Evolutionary conservation across 2,888 invertebrate genomes (phyloP).

Genomic region (Timandra comae): DNA sequence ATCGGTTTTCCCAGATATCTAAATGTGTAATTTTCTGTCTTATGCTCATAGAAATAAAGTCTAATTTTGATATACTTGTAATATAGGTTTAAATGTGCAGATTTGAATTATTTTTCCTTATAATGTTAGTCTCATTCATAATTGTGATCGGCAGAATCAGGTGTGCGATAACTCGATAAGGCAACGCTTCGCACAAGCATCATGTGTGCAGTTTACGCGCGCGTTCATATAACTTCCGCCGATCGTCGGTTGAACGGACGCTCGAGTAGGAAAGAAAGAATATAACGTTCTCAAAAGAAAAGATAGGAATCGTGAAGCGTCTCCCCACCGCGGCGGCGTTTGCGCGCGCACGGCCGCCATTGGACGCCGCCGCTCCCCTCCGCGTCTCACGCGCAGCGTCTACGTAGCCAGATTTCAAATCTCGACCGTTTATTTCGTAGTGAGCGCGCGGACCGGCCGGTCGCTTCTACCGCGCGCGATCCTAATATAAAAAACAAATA

Average conservation of each 20-base stretch:
- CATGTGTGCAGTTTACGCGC: conserved; percentile 61
- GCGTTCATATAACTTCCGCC: conserved; percentile 72
- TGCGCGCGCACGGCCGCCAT: conserved; percentile 50
- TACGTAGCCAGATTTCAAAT: conserved; percentile 73
- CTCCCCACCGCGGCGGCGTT: conserved; percentile 28
- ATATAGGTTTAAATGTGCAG: no score
- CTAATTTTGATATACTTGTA: no score
- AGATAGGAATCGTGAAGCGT: conserved; percentile 59
- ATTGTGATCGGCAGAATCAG: conserved; percentile 17
- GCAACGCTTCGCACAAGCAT: conserved; percentile 25
- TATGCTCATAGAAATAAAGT: not conserved
- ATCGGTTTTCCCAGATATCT: no score
- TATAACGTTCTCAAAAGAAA: conserved; percentile 67
- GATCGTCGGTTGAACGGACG: conserved; percentile 66
- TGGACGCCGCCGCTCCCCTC: conserved; percentile 42
- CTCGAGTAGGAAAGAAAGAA: conserved; percentile 67
- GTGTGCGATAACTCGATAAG: conserved; percentile 17
- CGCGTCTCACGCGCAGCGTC: conserved; percentile 67
- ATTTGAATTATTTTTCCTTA: conserved; percentile 13
- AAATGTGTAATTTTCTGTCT: conserved; percentile 9
- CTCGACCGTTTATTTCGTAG: conserved; percentile 76
- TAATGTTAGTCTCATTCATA: conserved; percentile 25
- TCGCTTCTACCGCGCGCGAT: conserved; percentile 39
- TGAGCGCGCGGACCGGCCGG: conserved; percentile 58
- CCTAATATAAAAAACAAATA: conserved; percentile 35